These are phyloP conservation scores for Yponomeuta plumbellus DNA, from an alignment of 2,888 invertebrate genomes.

Conservation along the genomic window DNA sequence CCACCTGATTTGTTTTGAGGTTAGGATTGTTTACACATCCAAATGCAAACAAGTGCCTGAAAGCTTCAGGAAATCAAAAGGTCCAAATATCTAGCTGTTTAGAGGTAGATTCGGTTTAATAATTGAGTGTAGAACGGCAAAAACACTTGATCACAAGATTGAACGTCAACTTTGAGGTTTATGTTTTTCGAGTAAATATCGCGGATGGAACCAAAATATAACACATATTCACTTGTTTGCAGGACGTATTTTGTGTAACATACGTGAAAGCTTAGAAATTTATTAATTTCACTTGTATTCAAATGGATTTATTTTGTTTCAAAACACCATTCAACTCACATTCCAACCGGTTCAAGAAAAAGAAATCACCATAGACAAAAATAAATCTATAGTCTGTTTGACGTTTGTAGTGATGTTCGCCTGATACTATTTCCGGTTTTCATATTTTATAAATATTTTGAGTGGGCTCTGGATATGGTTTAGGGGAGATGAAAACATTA, in stretches of 20 bases:
- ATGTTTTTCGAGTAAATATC: constrained; percentile 24
- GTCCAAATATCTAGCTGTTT: not conserved
- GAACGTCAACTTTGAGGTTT: constrained; percentile 49
- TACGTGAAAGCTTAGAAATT: constrained; percentile 35
- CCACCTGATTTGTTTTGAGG: constrained; percentile 46
- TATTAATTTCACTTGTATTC: constrained; percentile 39
- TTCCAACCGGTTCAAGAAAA: constrained; percentile 70
- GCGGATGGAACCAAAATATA: constrained; percentile 45
- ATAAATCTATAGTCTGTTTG: constrained; percentile 36
- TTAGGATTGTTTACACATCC: constrained; percentile 36
- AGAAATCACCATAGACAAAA: constrained; percentile 44
- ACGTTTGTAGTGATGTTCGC: constrained; percentile 26
- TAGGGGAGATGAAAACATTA: too few species aligned
- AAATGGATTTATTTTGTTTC: constrained; percentile 56
- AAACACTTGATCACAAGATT: constrained; percentile 37
- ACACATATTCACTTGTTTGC: constrained; percentile 45
- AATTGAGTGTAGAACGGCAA: constrained; percentile 29
- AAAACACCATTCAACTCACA: constrained; percentile 65
- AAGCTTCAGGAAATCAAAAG: not conserved
- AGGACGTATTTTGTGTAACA: constrained; percentile 32
- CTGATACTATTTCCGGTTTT: not conserved
- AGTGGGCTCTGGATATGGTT: too few species aligned
- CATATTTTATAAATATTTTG: not conserved
- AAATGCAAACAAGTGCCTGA: constrained; percentile 40
- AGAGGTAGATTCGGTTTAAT: not conserved